Percentiles rank a stretch among this genome's conserved stretches.
These are phyloP conservation scores for Drosophila trapezifrons DNA, from an alignment of 1,140 invertebrate genomes.

Conservation along the genomic window DNA sequence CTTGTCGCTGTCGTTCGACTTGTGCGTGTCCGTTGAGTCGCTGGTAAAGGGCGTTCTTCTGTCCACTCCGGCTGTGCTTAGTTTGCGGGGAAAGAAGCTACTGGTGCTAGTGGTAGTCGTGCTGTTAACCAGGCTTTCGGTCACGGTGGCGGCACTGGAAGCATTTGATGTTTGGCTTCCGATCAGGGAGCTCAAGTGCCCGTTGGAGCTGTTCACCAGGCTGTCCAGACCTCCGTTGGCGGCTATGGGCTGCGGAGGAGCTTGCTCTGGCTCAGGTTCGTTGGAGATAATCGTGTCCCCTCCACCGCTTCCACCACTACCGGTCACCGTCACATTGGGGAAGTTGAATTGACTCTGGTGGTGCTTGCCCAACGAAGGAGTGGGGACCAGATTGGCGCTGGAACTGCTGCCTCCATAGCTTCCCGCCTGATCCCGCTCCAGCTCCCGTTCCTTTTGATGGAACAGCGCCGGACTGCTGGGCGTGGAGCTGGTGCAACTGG, in stretches of 20 bases:
- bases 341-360: slow-evolving; percentile 92
- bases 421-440: slow-evolving; percentile 45
- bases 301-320: slow-evolving; percentile 37
- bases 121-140: slow-evolving; percentile 60
- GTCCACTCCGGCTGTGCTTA: slow-evolving; percentile 77
- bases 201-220: slow-evolving; percentile 49
- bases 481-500: slow-evolving; percentile 97
- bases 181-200: slow-evolving; percentile 49
- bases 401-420: slow-evolving; percentile 58
- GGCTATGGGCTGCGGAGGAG: background rate
- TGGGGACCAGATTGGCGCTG: slow-evolving; percentile 74
- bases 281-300: slow-evolving; percentile 56
- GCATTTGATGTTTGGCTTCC: slow-evolving; percentile 61
- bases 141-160: slow-evolving; percentile 55
- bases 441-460: slow-evolving; percentile 75
- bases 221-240: slow-evolving; percentile 27
- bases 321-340: slow-evolving; percentile 86
- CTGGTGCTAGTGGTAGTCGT: slow-evolving; percentile 42
- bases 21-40: slow-evolving; percentile 89
- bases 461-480: slow-evolving; percentile 96
- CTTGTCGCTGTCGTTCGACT: slow-evolving; percentile 93
- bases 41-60: slow-evolving; percentile 67
- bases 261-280: slow-evolving; percentile 21
- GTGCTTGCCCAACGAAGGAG: slow-evolving; percentile 30
- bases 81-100: slow-evolving; percentile 74